These are phyloP conservation scores for Numenius phaeopus DNA, from an alignment of 2,797 vertebrate species.

Conservation along the genomic window DNA sequence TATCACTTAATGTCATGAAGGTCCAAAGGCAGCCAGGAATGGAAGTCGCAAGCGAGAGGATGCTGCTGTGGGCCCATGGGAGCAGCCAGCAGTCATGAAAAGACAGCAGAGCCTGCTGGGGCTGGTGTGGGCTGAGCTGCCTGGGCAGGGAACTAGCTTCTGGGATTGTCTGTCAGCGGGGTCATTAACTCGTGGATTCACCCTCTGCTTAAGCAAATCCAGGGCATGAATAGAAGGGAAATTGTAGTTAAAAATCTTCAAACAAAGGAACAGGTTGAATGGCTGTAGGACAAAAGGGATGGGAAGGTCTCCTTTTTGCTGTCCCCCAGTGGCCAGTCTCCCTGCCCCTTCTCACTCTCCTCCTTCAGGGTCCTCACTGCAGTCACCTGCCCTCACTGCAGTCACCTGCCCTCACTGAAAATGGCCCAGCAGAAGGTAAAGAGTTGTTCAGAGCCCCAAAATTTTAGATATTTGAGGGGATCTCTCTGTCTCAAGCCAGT, in stretches of 20 bases:
- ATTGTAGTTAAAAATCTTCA: not conserved
- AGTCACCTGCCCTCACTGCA: not conserved
- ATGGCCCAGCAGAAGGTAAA: not conserved
- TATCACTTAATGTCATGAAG: not conserved
- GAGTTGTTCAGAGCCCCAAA: not conserved
- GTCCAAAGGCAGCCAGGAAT: not conserved
- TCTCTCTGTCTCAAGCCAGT: not conserved
- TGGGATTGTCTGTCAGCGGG: not conserved
- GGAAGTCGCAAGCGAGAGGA: not conserved
- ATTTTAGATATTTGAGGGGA: not conserved
- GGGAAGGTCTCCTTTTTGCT: not conserved
- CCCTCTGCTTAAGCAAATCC: not conserved
- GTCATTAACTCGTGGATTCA: not conserved
- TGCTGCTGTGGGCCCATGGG: not conserved
- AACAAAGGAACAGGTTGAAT: not conserved
- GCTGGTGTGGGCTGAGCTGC: not conserved
- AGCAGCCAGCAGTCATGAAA: not conserved
- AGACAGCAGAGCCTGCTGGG: not conserved
- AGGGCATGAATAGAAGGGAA: not conserved
- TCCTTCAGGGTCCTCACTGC: not conserved
- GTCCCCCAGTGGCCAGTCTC: not conserved
- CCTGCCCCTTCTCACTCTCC: not conserved
- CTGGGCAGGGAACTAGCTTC: not conserved
- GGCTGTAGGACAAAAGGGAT: not conserved
- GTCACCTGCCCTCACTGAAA: not conserved